Evolutionary conservation across 2,888 invertebrate species (phyloP), one percentile per base, ranked within the genome.

Genomic region (Frankliniella intonsa): DNA sequence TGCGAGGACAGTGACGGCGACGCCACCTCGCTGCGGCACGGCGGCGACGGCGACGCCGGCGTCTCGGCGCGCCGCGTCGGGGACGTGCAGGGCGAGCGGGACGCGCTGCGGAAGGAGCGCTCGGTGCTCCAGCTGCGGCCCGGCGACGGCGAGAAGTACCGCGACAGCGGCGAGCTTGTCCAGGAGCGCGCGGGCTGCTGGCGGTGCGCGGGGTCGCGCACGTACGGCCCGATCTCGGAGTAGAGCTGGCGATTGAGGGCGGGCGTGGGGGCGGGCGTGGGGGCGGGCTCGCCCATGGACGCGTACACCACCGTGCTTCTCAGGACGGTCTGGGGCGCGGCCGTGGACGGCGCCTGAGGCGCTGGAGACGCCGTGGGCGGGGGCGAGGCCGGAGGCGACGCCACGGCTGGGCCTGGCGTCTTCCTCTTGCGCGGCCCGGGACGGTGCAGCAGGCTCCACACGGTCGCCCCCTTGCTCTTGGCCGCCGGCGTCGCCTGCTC

Each of bases 371-470:
- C 55, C 17, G 55, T 17, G 11, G 62, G 19, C 14, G 62, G 19
- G 62, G 62, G 7, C 17, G 11, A n/a, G 62, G 62, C 62, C 14
- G 62, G 3, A 5, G 38, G 38, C 38, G 38, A n/a, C 17, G 62
- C 62, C 62, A 62, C 14, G 69, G 25, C 25, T 0, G 38, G 38
- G 38, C 0, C 69, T 1, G 55, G 55, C 55, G 11, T 55, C 9
- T 76, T 25, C 22, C 69, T 69, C 22, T 5, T 11, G 65, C 65
- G n/a, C 22, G 69, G 22, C 22, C 22, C 12, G 25, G 69, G 69
- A 7, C 69, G 69, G 25, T 76, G 69, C 69, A 76, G 12, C 69
- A 76, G 25, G 69, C 69, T 76, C 69, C 69, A 76, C 69, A 76
- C 69, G 10, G 69, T 76, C 11, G 22, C 10, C 12, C 69, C 69